Base-by-base conservation (phyloP, 1,140 invertebrate species). In the Rhopalosiphum maidis region DNA sequence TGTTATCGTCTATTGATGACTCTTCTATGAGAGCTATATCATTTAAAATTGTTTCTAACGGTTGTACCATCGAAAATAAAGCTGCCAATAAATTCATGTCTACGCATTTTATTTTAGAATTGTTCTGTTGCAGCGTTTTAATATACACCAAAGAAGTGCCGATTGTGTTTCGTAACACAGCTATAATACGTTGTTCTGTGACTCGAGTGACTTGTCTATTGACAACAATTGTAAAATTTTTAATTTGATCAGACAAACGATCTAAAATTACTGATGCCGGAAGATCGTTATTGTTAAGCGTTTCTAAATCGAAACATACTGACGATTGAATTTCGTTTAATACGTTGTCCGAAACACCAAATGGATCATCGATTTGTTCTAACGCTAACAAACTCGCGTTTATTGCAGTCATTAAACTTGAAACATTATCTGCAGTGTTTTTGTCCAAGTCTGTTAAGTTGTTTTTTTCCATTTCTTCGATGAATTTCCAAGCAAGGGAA, bases 331-430 rank as follows among this genome's bases (percentile, higher is more conserved):
- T 93, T 85, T 86, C 77, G 25, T 93, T 93, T 23, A 93, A n/a
- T 22, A 93, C 11, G 18, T 51, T 86, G 8, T 93, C 91, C 6
- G 91, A 93, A 35, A 93, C 77, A 18, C 91, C 91, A 35, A 93
- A 93, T 21, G 91, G 91, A 54, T 93, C 91, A 15, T 93, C 91
- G 15, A 86, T 37, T 85, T 93, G 91, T 93, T 93, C 91, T 55
- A 86, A 54, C 0, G 46, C 77, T 41, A 93, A 86, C 51, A 93
- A 41, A 85, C 91, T 54, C 2, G 91, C 91, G 30, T 93, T 93
- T 30, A 93, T 93, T 30, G 91, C 91, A 22, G 91, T 93, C 91
- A 93, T 93, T 35, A 93, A 85, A 22, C 30, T 54, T 22, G 91
- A 93, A 1, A 93, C 91, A 51, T 93, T 85, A 25, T 93, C 23